phyloP scores from a whole-genome alignment of 2,888 invertebrate species.

The Chorisops tibialis region DNA sequence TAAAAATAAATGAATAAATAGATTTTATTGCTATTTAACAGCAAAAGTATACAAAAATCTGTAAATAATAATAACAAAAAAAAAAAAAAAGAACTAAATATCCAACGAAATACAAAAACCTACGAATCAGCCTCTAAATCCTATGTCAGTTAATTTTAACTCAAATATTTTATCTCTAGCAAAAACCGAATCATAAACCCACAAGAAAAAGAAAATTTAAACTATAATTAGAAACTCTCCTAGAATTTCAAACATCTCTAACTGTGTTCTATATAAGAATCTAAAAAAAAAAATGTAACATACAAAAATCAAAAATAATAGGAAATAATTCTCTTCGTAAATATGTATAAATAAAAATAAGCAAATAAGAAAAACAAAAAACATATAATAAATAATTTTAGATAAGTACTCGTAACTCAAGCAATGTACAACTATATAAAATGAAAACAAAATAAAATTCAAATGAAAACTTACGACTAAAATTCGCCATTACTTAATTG shows the following conservation, averaged over 20 bases:
- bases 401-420: slow-evolving; percentile 18
- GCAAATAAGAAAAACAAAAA: too few relatives aligned
- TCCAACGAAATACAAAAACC: slow-evolving; percentile 16
- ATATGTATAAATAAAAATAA: slow-evolving; percentile 1
- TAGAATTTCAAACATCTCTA: neutral
- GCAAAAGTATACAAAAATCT: slow-evolving; percentile 1
- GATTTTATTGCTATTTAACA: neutral
- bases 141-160: slow-evolving; percentile 4
- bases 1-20: too few relatives aligned
- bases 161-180: too few relatives aligned
- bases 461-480: neutral
- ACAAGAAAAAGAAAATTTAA: too few relatives aligned
- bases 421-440: slow-evolving; percentile 24
- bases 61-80: slow-evolving; percentile 7
- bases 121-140: neutral
- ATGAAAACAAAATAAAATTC: slow-evolving; percentile 1
- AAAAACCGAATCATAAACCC: too few relatives aligned
- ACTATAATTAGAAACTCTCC: too few relatives aligned
- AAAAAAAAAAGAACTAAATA: neutral
- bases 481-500: neutral
- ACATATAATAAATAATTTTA: slow-evolving; percentile 17
- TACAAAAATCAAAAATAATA: slow-evolving; percentile 12
- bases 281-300: slow-evolving; percentile 2
- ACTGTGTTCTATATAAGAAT: slow-evolving; percentile 14
- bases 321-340: slow-evolving; percentile 1